These are phyloP conservation scores for Piliocolobus tephrosceles DNA, from an alignment of 2,113 vertebrate species.

Conservation along the genomic window DNA sequence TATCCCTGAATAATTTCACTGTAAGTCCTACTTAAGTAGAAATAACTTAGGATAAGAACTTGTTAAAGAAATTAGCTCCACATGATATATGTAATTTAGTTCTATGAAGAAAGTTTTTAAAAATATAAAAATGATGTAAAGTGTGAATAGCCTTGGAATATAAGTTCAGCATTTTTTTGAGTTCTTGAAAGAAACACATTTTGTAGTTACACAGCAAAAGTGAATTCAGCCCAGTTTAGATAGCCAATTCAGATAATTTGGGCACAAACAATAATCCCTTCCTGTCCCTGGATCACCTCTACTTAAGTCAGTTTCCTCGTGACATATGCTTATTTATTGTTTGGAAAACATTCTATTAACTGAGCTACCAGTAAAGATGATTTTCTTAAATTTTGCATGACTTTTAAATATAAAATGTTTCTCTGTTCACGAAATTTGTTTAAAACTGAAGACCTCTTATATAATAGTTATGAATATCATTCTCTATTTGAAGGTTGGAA, in stretches of 20 bases:
- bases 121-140: neutral
- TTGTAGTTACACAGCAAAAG: neutral
- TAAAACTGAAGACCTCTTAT: neutral
- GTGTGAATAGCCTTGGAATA: neutral
- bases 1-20: neutral
- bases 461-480: neutral
- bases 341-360: neutral
- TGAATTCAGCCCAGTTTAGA: neutral
- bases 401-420: neutral
- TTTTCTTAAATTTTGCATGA: neutral
- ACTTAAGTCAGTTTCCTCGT: neutral
- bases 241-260: neutral
- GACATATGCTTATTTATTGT: neutral
- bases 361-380: neutral
- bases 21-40: neutral
- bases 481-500: neutral
- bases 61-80: neutral
- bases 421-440: neutral
- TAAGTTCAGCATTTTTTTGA: slow-evolving; percentile 13
- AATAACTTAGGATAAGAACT: neutral
- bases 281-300: neutral
- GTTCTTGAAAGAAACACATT: neutral
- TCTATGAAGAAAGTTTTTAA: neutral
- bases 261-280: neutral
- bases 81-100: neutral